Percentiles rank a stretch among this genome's conserved stretches.
Conservation (phyloP, 2,113 vertebrate genomes). For the rabbit (Oryctolagus cuniculus) region mOryCun1.1 NC_091444.1:22195001-22195500, state of each 20-base stretch:
- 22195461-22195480: slow-evolving; percentile 93
- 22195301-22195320: background rate
- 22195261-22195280: background rate
- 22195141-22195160: background rate
- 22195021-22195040: slow-evolving; percentile 8
- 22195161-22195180: slow-evolving; percentile 8
- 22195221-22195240: background rate
- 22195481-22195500: slow-evolving; percentile 97
- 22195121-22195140: background rate
- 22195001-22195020: slow-evolving; percentile 29
- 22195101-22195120: background rate
- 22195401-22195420: slow-evolving; percentile 89
- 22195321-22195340: slow-evolving; percentile 39
- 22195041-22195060: fast-evolving
- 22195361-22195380: slow-evolving; percentile 84
- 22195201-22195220: background rate
- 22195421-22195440: slow-evolving; percentile 97
- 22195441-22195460: slow-evolving; percentile 95
- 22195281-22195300: slow-evolving; percentile 45
- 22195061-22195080: background rate
- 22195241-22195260: background rate
- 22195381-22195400: slow-evolving; percentile 90
- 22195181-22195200: background rate
- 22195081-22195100: background rate
- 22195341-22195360: slow-evolving; percentile 80